These are phyloP conservation scores for Mesembrinibis cayennensis DNA, from an alignment of 2,113 vertebrate species.

Conservation along the genomic window DNA sequence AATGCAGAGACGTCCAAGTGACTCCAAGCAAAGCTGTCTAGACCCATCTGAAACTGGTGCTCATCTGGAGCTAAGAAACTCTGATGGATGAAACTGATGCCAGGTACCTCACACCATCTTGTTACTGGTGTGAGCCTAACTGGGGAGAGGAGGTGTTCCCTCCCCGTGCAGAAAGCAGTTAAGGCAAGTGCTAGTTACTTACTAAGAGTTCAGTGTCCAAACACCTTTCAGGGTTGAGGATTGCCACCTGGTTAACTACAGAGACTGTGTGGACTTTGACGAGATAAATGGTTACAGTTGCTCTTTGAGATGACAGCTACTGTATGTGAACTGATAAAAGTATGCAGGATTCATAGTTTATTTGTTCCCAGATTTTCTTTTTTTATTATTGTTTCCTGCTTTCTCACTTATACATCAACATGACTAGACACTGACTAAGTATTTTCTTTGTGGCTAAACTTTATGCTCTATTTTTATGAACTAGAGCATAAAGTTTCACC, in stretches of 20 bases:
- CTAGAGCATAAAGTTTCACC: not conserved
- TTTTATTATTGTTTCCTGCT: not conserved
- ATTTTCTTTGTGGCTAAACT: not conserved
- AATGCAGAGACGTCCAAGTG: not conserved
- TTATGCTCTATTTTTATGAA: conserved; percentile 9
- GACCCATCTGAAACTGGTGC: not conserved
- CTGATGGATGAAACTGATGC: not conserved
- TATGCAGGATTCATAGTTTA: not conserved
- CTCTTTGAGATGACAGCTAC: not conserved
- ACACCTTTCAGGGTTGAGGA: not conserved
- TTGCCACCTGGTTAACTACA: not conserved
- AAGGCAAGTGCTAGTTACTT: not conserved
- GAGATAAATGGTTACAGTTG: not conserved
- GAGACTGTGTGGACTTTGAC: not conserved
- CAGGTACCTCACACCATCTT: not conserved
- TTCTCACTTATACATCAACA: not conserved
- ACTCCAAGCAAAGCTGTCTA: not conserved
- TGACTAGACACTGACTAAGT: not conserved
- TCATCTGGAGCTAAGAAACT: not conserved
- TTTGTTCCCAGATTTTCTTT: not conserved
- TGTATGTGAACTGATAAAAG: not conserved
- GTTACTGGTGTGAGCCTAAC: not conserved
- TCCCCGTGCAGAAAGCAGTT: not conserved
- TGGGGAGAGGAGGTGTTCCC: not conserved
- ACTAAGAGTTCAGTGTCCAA: not conserved